phyloP scores from a whole-genome alignment of 2,113 vertebrate species.

The Macaca nemestrina region DNA sequence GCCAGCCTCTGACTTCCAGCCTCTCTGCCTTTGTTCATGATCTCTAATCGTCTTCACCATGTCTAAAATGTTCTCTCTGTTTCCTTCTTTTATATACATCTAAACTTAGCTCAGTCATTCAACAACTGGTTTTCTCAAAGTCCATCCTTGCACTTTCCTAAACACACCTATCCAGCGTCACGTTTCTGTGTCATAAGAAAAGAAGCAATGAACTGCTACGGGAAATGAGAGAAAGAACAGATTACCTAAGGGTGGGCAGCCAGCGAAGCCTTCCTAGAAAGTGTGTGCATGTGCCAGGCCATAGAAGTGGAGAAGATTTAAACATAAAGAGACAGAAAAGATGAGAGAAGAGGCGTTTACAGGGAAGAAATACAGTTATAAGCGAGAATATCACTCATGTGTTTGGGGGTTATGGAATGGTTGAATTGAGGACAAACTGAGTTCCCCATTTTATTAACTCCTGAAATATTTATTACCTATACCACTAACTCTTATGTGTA shows the following conservation, averaged over 20 bases:
- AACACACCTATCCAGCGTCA: not conserved
- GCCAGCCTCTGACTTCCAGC: not conserved
- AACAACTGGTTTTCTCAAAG: not conserved
- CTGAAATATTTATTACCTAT: not conserved
- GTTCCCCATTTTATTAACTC: not conserved
- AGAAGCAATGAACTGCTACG: not conserved
- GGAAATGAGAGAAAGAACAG: not conserved
- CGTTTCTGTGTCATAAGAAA: not conserved
- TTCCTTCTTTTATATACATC: not conserved
- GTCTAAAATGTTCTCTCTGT: not conserved
- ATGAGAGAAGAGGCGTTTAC: not conserved
- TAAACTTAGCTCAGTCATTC: not conserved
- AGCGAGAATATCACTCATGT: not conserved
- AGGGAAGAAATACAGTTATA: not conserved
- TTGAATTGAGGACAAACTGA: not conserved
- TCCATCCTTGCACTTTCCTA: not conserved
- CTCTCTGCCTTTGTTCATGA: not conserved
- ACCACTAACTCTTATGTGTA: not conserved
- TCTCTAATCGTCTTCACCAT: not conserved
- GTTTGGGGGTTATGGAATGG: not conserved
- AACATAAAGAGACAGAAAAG: not conserved
- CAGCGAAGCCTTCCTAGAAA: not conserved
- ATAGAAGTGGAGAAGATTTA: not conserved
- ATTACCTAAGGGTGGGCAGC: not conserved
- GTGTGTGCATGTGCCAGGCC: not conserved